Evolutionary conservation across 1,140 invertebrate genomes (phyloP).

Genomic region (Nymphalis io): DNA sequence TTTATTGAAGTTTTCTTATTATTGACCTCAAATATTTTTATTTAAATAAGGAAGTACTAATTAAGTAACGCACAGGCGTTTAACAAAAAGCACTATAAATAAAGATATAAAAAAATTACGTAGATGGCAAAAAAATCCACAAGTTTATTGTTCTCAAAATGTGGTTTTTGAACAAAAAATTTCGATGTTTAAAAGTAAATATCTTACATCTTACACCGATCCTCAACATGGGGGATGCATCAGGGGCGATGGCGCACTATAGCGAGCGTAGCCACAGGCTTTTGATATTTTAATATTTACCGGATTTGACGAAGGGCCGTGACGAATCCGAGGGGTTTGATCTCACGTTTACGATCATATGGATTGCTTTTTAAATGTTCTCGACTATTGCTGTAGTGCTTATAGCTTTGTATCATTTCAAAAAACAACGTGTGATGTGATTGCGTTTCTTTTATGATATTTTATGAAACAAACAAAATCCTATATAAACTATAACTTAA

Average conservation of each 20-base stretch:
- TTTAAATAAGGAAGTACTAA: too few relatives aligned
- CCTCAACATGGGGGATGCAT: not conserved
- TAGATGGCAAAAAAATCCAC: not conserved
- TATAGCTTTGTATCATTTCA: not conserved
- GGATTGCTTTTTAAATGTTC: conserved; percentile 27
- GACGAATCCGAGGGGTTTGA: conserved; percentile 26
- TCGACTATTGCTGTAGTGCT: conserved; percentile 17
- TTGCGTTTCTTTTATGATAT: too few relatives aligned
- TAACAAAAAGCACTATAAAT: too few relatives aligned
- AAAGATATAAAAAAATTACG: too few relatives aligned
- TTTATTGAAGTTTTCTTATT: too few relatives aligned
- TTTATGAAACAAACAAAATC: too few relatives aligned
- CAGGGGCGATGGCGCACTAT: not conserved
- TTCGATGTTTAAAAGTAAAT: too few relatives aligned
- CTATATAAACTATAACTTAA: too few relatives aligned
- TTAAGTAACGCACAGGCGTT: too few relatives aligned
- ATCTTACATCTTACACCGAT: not conserved
- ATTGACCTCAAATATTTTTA: too few relatives aligned
- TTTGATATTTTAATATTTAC: conserved; percentile 52
- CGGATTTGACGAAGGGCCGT: conserved; percentile 25
- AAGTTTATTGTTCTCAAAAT: not conserved
- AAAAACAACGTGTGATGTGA: too few relatives aligned
- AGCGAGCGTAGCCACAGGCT: conserved; percentile 39
- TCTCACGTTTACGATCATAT: conserved; percentile 19
- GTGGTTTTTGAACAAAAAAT: too few relatives aligned